phyloP scores from a whole-genome alignment of 2,113 vertebrate genomes.

The Caracal caracal region DNA sequence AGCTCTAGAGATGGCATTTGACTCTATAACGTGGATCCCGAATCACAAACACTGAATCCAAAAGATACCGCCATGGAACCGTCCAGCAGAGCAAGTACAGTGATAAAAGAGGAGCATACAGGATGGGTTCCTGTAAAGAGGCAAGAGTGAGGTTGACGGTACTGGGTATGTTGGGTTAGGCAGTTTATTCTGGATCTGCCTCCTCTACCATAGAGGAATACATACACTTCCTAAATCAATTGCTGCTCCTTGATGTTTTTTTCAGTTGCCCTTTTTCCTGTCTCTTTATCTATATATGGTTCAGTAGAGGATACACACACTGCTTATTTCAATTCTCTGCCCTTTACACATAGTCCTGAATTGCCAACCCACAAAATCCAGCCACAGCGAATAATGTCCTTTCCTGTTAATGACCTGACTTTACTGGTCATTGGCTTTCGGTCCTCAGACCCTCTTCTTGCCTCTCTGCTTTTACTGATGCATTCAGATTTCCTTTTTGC shows the following conservation, averaged over 20 bases:
- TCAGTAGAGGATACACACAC: neutral
- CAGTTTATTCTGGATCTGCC: neutral
- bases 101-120: neutral
- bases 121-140: neutral
- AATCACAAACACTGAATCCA: neutral
- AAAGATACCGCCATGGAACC: neutral
- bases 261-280: neutral
- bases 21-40: neutral
- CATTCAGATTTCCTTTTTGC: neutral
- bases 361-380: neutral
- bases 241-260: neutral
- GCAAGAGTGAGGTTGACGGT: neutral
- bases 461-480: neutral
- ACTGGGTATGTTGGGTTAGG: no score
- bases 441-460: neutral
- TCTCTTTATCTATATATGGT: neutral
- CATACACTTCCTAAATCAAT: neutral
- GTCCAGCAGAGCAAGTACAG: neutral
- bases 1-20: neutral
- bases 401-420: neutral
- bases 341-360: neutral
- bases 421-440: neutral
- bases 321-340: neutral
- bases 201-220: neutral
- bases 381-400: neutral